Evolutionary conservation across 2,113 vertebrate species (phyloP), one percentile per base, ranked within the genome.

Genomic region (Trinectes maculatus): DNA sequence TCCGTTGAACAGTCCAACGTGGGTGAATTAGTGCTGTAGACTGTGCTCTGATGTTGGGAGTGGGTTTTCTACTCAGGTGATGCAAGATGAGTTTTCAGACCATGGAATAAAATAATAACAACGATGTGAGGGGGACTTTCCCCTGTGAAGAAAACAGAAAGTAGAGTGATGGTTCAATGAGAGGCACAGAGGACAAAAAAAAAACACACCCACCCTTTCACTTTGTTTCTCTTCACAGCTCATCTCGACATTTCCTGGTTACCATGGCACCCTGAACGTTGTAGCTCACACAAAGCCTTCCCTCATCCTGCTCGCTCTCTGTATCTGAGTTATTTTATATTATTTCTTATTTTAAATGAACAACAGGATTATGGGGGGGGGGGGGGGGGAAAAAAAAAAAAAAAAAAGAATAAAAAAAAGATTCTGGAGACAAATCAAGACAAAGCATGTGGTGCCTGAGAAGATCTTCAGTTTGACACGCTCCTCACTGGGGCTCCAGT

Each of bases 221-320:
- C 62, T 34, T 42, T 58, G 53, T 53, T 64, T 33, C 16, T 56
- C 13, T 48, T 81, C 31, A 61, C 28, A 48, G 10, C 55, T 71
- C 63, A 74, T 54, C 65, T 66, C 59, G 28, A 46, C 44, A 69
- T 36, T 11, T 39, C 48, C 31, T 44, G 1, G 65, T 83, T 85
- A 44, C 83, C 72, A 80, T 80, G 61, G 63, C 53, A 72, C 33
- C 84, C 33, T 3, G 7, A 42, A 22, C 44, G 55, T 37, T 57
- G 21, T 43, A 74, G 63, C 57, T 71, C 53, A 56, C 15, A 24
- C 11, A 46, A 8, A 3, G 19, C 22, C 21, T 16, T 59, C 47
- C 48, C 49, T 57, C 26, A 24, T 53, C n/a, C 52, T 48, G 29
- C 25, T 31, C 43, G 21, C 46, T 29, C 24, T 49, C 25, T 40